These are phyloP conservation scores for Lindbergichthys nudifrons DNA, from an alignment of 2,797 vertebrate species.

Conservation along the genomic window DNA sequence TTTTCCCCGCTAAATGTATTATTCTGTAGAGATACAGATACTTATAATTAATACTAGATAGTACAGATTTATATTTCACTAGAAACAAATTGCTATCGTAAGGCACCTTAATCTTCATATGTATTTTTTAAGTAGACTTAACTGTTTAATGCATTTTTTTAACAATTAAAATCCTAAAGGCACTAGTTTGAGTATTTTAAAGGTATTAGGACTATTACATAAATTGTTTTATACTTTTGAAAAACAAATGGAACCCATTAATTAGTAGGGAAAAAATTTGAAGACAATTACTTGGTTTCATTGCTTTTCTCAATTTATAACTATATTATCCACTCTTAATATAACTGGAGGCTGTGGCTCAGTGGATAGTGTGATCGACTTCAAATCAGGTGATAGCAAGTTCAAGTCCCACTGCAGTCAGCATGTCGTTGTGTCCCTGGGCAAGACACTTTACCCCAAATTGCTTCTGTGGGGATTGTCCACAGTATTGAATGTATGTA, in stretches of 20 bases:
- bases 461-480: too few relatives aligned
- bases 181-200: neutral
- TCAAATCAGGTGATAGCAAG: too few relatives aligned
- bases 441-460: too few relatives aligned
- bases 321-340: too few relatives aligned
- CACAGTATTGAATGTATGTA: too few relatives aligned
- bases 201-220: neutral
- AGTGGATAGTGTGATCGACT: too few relatives aligned
- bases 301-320: neutral
- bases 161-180: neutral
- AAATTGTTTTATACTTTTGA: neutral
- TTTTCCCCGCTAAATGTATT: neutral
- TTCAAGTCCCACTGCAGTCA: too few relatives aligned
- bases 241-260: neutral
- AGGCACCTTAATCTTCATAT: neutral
- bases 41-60: too few relatives aligned
- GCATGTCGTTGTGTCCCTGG: too few relatives aligned
- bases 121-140: neutral
- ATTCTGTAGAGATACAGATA: too few relatives aligned
- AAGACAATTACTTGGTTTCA: neutral
- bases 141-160: neutral
- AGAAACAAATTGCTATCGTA: neutral
- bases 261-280: neutral
- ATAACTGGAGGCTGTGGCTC: too few relatives aligned
- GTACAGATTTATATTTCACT: too few relatives aligned